phyloP scores from a whole-genome alignment of 2,888 invertebrate species.

The Troides oblongomaculatus region DNA sequence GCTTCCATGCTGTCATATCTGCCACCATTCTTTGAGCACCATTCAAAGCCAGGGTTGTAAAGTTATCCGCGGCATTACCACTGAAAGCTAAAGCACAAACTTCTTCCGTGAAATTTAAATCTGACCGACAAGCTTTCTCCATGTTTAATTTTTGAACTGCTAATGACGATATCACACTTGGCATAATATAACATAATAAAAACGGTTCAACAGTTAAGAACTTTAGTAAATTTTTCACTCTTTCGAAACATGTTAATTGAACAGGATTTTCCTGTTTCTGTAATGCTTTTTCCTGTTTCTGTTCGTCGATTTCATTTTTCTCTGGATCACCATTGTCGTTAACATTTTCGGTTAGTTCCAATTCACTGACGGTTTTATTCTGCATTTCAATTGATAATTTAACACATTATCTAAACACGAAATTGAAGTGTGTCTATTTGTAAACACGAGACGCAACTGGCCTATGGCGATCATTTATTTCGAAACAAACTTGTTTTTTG shows the following conservation, averaged over 20 bases:
- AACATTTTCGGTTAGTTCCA: constrained; percentile 37
- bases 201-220: constrained; percentile 84
- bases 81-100: constrained; percentile 68
- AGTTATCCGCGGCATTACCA: constrained; percentile 52
- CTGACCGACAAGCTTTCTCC: constrained; percentile 79
- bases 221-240: constrained; percentile 42
- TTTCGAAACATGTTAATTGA: constrained; percentile 30
- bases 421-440: constrained; percentile 43
- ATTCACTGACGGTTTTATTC: constrained; percentile 37
- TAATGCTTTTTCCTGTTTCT: background rate
- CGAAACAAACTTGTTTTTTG: constrained; percentile 41
- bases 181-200: constrained; percentile 82
- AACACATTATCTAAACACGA: constrained; percentile 30
- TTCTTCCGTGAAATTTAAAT: constrained; percentile 69
- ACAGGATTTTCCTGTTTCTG: background rate
- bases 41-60: constrained; percentile 53
- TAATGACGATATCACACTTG: constrained; percentile 80
- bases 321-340: constrained; percentile 28
- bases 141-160: constrained; percentile 76
- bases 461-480: constrained; percentile 35
- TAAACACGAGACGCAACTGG: constrained; percentile 45
- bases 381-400: constrained; percentile 38
- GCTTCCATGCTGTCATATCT: constrained; percentile 77
- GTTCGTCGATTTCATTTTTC: constrained; percentile 6
- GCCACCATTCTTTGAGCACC: constrained; percentile 68